Percentiles rank a stretch among this genome's conserved stretches.
phyloP scores from a whole-genome alignment of 2,113 vertebrate genomes.

The Cisticola juncidis region DNA sequence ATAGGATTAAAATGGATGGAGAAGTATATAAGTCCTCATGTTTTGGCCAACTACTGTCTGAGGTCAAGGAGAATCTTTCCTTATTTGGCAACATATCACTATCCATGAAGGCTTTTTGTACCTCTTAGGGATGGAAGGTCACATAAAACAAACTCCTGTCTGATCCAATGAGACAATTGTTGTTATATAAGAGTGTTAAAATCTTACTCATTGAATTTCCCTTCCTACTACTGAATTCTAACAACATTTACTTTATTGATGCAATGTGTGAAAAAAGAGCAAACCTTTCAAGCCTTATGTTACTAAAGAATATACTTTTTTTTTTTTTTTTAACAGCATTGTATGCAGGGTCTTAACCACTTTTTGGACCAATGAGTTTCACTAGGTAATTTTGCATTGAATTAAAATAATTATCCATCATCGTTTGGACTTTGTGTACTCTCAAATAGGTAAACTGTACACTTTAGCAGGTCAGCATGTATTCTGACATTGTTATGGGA shows the following conservation, averaged over 20 bases:
- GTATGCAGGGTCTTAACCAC: not conserved
- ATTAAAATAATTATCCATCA: slow-evolving; percentile 2
- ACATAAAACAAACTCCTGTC: not conserved
- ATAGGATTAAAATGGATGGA: not conserved
- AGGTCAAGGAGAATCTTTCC: slow-evolving; percentile 2
- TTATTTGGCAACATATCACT: slow-evolving; percentile 6
- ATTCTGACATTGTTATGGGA: not conserved
- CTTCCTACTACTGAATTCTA: not conserved
- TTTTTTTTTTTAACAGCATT: not conserved
- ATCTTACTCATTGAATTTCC: not conserved
- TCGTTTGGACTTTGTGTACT: not conserved
- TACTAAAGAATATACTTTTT: not conserved
- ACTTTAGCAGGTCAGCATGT: not conserved
- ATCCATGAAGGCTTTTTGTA: not conserved
- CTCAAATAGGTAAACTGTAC: not conserved
- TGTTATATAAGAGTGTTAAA: not conserved
- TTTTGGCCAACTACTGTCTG: not conserved
- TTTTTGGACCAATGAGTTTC: not conserved
- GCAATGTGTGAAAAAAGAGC: not conserved
- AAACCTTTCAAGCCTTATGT: not conserved
- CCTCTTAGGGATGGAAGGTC: not conserved
- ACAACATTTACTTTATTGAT: not conserved
- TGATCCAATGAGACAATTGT: not conserved
- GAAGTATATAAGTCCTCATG: not conserved
- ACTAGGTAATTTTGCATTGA: not conserved